These are phyloP conservation scores for Takifugu flavidus DNA, from an alignment of 2,113 vertebrate species.

Conservation along the genomic window DNA sequence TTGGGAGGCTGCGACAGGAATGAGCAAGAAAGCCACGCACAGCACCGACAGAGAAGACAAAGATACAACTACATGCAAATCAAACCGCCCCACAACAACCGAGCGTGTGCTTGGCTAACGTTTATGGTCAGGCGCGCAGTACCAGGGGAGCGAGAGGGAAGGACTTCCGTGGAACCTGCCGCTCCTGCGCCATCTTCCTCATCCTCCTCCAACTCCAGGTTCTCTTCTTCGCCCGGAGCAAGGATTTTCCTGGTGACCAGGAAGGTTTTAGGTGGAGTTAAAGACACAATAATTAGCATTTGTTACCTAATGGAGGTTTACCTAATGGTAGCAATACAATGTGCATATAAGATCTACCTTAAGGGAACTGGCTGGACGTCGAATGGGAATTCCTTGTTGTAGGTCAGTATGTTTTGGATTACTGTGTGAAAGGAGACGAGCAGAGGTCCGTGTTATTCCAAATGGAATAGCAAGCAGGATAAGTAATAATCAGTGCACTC, in stretches of 20 bases:
- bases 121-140: not conserved
- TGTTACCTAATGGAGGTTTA: not conserved
- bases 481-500: conserved; percentile 30
- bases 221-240: conserved; percentile 96
- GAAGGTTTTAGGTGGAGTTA: not conserved
- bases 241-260: conserved; percentile 85
- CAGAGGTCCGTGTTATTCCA: not conserved
- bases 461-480: not conserved
- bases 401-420: conserved; percentile 92
- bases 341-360: conserved; percentile 76
- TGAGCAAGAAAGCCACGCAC: conserved; percentile 78
- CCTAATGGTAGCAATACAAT: too few relatives aligned
- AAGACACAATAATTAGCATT: not conserved
- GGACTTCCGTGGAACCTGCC: conserved; percentile 82
- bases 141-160: conserved; percentile 88
- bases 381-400: conserved; percentile 96
- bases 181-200: conserved; percentile 88
- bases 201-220: conserved; percentile 93
- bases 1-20: conserved; percentile 73
- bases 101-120: not conserved
- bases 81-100: conserved; percentile 17
- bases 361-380: conserved; percentile 95
- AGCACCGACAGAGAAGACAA: conserved; percentile 48
- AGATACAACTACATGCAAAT: conserved; percentile 36
- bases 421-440: conserved; percentile 71